Conservation (phyloP, 2,113 vertebrate genomes). For the Riparia riparia region DNA sequence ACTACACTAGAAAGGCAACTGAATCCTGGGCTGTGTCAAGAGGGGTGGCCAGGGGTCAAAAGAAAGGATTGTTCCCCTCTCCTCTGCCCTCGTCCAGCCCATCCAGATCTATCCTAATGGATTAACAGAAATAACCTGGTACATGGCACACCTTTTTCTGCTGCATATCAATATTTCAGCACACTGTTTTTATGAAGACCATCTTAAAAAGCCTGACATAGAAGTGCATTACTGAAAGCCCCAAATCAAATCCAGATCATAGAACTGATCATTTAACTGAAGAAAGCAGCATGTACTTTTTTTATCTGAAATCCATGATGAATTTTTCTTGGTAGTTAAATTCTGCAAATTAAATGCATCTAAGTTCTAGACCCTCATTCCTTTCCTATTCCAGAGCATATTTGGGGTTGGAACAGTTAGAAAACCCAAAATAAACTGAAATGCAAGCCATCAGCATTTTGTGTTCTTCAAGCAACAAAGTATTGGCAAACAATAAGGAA, state of each 20-base stretch:
- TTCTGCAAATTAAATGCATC: neutral
- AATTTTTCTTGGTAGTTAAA: neutral
- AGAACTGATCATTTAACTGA: neutral
- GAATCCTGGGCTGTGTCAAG: rapidly evolving
- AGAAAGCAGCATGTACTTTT: neutral
- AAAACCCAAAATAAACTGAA: neutral
- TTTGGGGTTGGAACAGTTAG: neutral
- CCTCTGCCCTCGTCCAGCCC: neutral
- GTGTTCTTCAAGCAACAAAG: neutral
- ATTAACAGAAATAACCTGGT: neutral
- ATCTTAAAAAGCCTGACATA: neutral
- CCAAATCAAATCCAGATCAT: neutral
- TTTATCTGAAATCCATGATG: neutral
- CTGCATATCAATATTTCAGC: neutral
- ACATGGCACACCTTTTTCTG: neutral
- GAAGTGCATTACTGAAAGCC: neutral
- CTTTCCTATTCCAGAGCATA: neutral
- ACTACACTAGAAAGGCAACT: neutral
- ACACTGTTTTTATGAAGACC: neutral
- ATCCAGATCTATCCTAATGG: neutral
- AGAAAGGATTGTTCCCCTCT: neutral
- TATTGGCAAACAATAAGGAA: neutral
- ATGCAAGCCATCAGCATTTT: neutral
- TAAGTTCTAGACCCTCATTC: neutral
- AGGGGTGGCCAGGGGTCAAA: neutral